Conservation (phyloP, 2,888 invertebrate species). For the Tinea pellionella region DNA sequence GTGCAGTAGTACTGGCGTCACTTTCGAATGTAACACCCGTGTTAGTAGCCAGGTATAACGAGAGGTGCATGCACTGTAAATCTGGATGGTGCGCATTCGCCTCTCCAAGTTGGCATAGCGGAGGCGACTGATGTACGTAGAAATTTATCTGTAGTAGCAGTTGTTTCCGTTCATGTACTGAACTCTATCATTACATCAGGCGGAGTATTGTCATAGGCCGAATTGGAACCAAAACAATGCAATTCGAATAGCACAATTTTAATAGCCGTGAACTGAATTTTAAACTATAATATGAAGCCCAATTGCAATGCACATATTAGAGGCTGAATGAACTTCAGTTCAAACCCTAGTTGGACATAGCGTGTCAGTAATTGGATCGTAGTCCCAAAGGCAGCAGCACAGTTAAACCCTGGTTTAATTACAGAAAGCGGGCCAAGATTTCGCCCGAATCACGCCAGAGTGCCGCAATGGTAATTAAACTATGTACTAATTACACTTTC, state of each 20-base stretch:
- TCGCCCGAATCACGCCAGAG: constrained; percentile 39
- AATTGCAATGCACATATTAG: background rate
- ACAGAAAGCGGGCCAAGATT: constrained; percentile 55
- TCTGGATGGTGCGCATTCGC: too few relatives aligned
- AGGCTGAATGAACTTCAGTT: background rate
- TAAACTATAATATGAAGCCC: background rate
- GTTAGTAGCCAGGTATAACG: too few relatives aligned
- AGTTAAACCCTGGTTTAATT: constrained; percentile 53
- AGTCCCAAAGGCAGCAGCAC: constrained; percentile 33
- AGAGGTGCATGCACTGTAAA: too few relatives aligned
- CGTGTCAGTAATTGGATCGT: constrained; percentile 43
- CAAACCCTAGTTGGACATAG: constrained; percentile 8
- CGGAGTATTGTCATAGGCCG: too few relatives aligned
- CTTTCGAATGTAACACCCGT: too few relatives aligned
- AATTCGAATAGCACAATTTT: too few relatives aligned
- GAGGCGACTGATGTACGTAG: too few relatives aligned
- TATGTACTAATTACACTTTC: constrained; percentile 58
- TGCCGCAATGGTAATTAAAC: constrained; percentile 47
- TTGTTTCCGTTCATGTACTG: too few relatives aligned
- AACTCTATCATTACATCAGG: too few relatives aligned
- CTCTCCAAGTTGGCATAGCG: too few relatives aligned
- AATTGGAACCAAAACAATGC: background rate
- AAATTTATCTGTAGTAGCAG: too few relatives aligned
- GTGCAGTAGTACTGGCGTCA: too few relatives aligned
- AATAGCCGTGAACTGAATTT: background rate